A percentile compares a stretch with the other conserved stretches of the same genome.
Conservation (phyloP, 2,888 invertebrate species). For the Zaprionus bogoriensis region DNA sequence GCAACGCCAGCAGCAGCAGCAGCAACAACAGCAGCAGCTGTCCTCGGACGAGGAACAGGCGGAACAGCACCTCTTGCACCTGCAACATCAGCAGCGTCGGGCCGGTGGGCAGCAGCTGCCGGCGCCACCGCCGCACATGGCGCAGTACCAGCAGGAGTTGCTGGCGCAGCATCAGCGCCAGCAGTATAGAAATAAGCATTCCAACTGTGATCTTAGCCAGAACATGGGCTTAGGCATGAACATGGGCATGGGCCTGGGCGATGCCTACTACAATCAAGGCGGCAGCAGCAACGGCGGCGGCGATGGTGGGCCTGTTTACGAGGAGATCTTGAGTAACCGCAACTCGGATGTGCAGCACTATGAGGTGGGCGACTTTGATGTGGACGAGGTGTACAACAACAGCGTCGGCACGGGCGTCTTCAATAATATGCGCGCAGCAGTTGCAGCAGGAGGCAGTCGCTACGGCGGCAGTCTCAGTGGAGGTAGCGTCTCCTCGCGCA, state of each 20-base stretch:
- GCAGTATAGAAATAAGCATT: conserved; percentile 82
- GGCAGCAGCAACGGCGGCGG: conserved; percentile 48
- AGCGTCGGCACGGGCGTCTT: conserved; percentile 65
- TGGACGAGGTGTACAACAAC: conserved; percentile 74
- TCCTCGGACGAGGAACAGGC: conserved; percentile 81
- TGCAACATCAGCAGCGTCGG: conserved; percentile 75
- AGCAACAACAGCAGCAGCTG: conserved; percentile 77
- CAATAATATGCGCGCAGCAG: conserved; percentile 67
- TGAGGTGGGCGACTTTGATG: conserved; percentile 76
- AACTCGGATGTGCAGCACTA: conserved; percentile 80
- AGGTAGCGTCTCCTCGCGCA: conserved; percentile 66
- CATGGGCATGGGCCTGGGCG: conserved; percentile 53
- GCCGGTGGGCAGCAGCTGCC: conserved; percentile 64
- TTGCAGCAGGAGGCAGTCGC: conserved; percentile 57
- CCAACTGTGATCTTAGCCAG: conserved; percentile 81
- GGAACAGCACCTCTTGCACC: conserved; percentile 76
- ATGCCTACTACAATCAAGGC: conserved; percentile 80
- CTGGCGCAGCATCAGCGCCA: conserved; percentile 52
- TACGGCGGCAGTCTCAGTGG: conserved; percentile 70
- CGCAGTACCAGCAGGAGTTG: conserved; percentile 73
- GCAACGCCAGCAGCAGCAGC: conserved; percentile 57
- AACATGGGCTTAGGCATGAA: conserved; percentile 55
- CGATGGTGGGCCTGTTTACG: conserved; percentile 81
- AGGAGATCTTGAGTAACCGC: conserved; percentile 81
- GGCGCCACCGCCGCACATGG: conserved; percentile 70